Base-by-base conservation (phyloP, 1,140 invertebrate species). In the Maconellicoccus hirsutus region DNA sequence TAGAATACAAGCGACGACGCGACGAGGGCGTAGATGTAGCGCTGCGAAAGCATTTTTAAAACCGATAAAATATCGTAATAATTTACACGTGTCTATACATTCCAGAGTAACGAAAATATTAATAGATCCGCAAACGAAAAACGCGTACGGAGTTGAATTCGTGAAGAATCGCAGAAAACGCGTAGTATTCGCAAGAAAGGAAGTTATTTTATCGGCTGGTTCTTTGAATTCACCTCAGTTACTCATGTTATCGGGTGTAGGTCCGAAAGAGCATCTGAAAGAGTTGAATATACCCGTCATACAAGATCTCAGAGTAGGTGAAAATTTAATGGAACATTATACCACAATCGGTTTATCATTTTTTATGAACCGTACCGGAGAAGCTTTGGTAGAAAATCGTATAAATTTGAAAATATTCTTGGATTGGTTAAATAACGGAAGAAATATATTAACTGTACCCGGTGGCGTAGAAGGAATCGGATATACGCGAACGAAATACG, bases 291-390 rank as follows among this genome's bases (percentile, higher is more conserved):
- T 93, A 25, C 80, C 83, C 0, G 78, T 87, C 0, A 78, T 91
- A 10, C 79, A 87, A 75, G 83, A 89, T 73, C 78, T 88, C 12
- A 84, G 74, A 21, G 90, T 94, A 0, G 92, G 92, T 0, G 83
- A 86, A 71, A 93, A 93, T 78, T 81, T 94, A 0, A 87, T 90
- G 76, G 89, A 91, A 78, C 90, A 92, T 74, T 83, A 89, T 21
- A 87, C 73, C 22, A 75, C 73, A 70, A 70, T 84, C 25, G 86
- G 85, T 1, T 79, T 90, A 70, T 85, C 84, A 0, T 90, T 89
- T 75, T 78, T 86, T 26, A 83, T 89, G 0, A 87, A 89, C 73
- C 81, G 85, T 38, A 84, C 81, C 0, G 79, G 1, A 81, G 84
- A 1, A 81, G 86, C 74, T 12, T 66, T 73, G 12, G 71, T 72